Evolutionary conservation across 1,140 invertebrate genomes (phyloP).

Genomic region (Diploscapter pachys): DNA sequence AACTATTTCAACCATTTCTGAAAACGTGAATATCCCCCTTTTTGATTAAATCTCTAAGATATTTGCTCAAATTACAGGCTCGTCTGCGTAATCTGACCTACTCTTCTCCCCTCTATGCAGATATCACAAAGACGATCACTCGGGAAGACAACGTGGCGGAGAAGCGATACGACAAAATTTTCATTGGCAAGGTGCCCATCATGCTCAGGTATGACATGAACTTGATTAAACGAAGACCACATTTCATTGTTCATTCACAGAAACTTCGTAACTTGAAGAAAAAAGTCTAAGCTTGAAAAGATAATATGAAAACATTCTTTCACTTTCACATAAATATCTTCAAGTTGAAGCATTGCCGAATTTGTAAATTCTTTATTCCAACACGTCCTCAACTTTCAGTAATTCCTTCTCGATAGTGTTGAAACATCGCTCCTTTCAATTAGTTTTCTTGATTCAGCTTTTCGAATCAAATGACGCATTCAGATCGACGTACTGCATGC

Average conservation of each 20-base stretch:
- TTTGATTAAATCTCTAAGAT: no score
- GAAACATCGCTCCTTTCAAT: no score
- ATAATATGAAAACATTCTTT: no score
- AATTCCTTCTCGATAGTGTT: no score
- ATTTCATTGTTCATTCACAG: no score
- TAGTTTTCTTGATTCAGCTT: no score
- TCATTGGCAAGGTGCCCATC: constrained; percentile 98
- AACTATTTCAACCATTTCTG: no score
- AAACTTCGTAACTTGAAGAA: no score
- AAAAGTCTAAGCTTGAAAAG: no score
- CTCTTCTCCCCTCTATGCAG: constrained; percentile 94
- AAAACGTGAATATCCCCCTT: no score
- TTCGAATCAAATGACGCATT: neutral
- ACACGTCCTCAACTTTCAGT: neutral
- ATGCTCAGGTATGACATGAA: constrained; percentile 73
- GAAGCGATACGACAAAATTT: constrained; percentile 92
- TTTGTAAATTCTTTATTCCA: neutral
- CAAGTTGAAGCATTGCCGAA: neutral
- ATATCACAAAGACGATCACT: constrained; percentile 90
- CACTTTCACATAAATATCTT: neutral
- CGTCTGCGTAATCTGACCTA: constrained; percentile 65
- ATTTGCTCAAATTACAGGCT: constrained; percentile 25
- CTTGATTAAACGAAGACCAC: no score
- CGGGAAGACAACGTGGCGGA: constrained; percentile 85
- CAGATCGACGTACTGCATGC: constrained; percentile 84